Conservation (phyloP, 1,140 invertebrate species). For the Centruroides sculpturatus region DNA sequence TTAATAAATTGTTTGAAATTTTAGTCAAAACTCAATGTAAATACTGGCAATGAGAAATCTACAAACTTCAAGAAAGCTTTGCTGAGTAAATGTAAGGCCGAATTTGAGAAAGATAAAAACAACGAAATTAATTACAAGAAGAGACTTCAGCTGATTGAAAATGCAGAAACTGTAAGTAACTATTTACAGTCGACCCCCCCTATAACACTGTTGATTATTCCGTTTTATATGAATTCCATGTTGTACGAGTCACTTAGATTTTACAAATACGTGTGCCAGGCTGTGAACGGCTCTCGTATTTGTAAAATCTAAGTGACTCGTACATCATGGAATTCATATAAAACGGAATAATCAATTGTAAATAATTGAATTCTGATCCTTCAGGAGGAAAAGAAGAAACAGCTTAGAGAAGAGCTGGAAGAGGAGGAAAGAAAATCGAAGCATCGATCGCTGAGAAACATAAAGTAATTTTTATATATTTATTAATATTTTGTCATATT, state of each 20-base stretch:
- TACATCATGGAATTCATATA: no score
- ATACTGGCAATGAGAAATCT: neutral
- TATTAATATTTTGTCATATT: no score
- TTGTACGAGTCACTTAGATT: no score
- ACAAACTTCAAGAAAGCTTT: conserved; percentile 62
- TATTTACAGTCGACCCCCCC: no score
- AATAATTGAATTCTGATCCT: conserved; percentile 5
- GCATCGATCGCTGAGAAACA: conserved; percentile 70
- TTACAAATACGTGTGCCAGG: no score
- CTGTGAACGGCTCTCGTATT: no score
- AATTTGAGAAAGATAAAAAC: conserved; percentile 62
- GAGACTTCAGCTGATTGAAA: conserved; percentile 46
- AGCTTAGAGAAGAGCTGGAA: conserved; percentile 40
- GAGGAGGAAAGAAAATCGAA: conserved; percentile 60
- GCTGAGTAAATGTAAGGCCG: conserved; percentile 65
- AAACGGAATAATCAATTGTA: no score
- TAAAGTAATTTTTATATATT: conserved; percentile 36
- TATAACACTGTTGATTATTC: no score
- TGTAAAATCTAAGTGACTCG: no score
- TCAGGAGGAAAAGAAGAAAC: conserved; percentile 51
- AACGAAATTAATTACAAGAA: conserved; percentile 24
- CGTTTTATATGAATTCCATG: no score
- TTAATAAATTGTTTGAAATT: neutral
- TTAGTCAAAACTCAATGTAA: conserved; percentile 6
- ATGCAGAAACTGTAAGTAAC: conserved; percentile 26